These are phyloP conservation scores for Bryconaethiops microstoma DNA, from an alignment of 2,797 vertebrate species.

Conservation along the genomic window DNA sequence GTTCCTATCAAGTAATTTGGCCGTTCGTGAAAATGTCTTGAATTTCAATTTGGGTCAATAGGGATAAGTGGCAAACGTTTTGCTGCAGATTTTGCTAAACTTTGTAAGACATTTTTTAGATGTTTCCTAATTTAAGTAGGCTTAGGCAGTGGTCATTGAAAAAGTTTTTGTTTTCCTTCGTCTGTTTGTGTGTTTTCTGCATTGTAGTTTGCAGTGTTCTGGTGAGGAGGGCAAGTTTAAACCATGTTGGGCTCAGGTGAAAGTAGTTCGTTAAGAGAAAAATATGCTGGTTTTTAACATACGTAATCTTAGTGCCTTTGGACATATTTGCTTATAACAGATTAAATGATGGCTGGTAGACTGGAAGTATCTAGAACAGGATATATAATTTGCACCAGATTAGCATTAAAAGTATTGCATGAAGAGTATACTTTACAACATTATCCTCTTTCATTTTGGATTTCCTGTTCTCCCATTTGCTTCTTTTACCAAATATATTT, in stretches of 20 bases:
- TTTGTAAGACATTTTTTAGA: background rate
- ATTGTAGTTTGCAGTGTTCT: background rate
- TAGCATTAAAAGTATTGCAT: background rate
- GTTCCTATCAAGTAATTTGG: background rate
- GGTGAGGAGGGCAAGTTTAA: background rate
- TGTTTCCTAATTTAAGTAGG: background rate
- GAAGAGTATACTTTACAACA: no score
- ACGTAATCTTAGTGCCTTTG: no score
- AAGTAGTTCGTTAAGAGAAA: background rate
- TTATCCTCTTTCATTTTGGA: background rate
- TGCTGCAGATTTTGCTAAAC: background rate
- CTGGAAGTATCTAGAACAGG: background rate
- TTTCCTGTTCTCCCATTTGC: background rate
- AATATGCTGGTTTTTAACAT: no score
- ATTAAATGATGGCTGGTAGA: background rate
- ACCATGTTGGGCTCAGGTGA: background rate
- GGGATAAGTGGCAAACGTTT: background rate
- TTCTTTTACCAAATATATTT: background rate
- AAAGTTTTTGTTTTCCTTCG: background rate
- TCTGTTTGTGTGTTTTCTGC: background rate
- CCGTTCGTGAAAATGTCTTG: background rate
- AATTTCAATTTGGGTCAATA: background rate
- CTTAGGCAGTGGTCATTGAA: background rate
- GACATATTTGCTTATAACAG: no score
- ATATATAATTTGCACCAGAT: background rate